Base-by-base conservation (phyloP, 2,888 invertebrate genomes). In the Hecatera dysodea region DNA sequence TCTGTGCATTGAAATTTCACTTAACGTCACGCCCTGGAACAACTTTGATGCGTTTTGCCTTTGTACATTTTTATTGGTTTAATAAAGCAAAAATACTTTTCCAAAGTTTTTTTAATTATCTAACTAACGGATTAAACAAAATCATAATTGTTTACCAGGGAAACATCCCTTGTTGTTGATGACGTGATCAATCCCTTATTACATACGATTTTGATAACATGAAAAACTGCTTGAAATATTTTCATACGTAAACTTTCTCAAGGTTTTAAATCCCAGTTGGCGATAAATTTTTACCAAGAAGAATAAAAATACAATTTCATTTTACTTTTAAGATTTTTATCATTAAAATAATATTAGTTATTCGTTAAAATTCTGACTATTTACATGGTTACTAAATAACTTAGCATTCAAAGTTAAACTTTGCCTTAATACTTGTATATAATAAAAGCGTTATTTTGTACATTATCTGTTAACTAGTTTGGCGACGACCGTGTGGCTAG, bases 381-480 rank as follows among this genome's bases (percentile, higher is more conserved):
- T 67, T 83, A 84, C 81, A 84, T 57, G 36, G 52, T 69, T 62
- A 65, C 61, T 72, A 65, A 69, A 75, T 72, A 80, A 64, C 53
- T 62, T 67, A 69, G 57, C 17, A 44, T 63, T 69, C 81, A 86
- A 83, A 78, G 81, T 83, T 60, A 67, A 78, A 88, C 85, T 88
- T 87, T 83, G 82, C 60, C 66, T 39, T 87, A 82, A 88, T 85
- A 87, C 80, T 83, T 81, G 65, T 55, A 68, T 75, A 67, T 83
- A 80, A 67, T 83, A 80, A 83, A 84, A 84, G 77, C 81, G 63
- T 83, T 78, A 74, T 63, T 85, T 87, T 88, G 84, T 87, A 89
- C 88, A 89, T 77, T 36, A 12, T 65, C 67, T 77, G 78, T 69
- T 75, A 74, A 75, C 33, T 77, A 71, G 67, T 81, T 83, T 82